A percentile compares a stretch with the other conserved stretches of the same genome.
phyloP scores from a whole-genome alignment of 2,113 vertebrate species.

The Petrocephalus zakoni region DNA sequence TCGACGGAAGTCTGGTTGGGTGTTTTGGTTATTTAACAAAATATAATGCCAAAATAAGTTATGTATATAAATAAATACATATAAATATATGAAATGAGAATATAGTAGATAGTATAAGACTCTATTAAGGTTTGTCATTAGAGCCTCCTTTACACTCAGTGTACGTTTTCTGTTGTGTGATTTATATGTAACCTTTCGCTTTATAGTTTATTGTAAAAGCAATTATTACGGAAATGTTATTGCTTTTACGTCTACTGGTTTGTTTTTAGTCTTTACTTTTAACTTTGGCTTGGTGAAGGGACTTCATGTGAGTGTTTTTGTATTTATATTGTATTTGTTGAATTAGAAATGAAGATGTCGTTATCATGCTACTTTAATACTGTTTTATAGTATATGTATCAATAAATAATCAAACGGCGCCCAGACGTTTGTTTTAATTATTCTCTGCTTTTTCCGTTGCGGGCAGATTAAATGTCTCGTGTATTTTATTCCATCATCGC shows the following conservation, averaged over 20 bases:
- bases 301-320: conserved; percentile 66
- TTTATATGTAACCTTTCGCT: conserved; percentile 54
- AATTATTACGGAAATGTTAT: conserved; percentile 64
- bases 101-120: conserved; percentile 61
- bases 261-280: conserved; percentile 50
- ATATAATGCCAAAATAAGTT: conserved; percentile 72
- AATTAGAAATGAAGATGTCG: conserved; percentile 66
- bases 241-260: conserved; percentile 54
- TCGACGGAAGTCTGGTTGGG: conserved; percentile 60
- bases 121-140: conserved; percentile 57
- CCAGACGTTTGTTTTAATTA: conserved; percentile 28
- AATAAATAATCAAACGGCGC: conserved; percentile 68
- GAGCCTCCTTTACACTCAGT: conserved; percentile 68
- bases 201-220: conserved; percentile 59
- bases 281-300: conserved; percentile 61
- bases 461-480: background rate
- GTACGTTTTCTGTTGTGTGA: conserved; percentile 63
- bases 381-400: conserved; percentile 79
- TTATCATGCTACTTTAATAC: conserved; percentile 76
- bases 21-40: conserved; percentile 65
- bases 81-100: conserved; percentile 61
- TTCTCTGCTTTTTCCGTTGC: background rate
- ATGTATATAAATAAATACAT: conserved; percentile 58
- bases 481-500: background rate
- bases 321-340: conserved; percentile 72